phyloP scores from a whole-genome alignment of 1,140 invertebrate species.

The Bombus balteatus region DNA sequence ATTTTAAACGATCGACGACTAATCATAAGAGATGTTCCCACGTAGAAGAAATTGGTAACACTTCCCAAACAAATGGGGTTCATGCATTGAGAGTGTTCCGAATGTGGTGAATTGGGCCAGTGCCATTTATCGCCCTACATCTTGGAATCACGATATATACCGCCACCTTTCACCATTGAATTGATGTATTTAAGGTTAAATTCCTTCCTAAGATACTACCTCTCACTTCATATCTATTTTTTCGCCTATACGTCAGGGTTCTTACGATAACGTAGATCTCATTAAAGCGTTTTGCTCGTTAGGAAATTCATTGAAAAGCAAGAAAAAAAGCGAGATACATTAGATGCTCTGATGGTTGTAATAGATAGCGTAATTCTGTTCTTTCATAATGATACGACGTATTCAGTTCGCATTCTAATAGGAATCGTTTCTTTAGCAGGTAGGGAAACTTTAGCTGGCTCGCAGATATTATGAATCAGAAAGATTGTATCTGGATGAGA shows the following conservation, averaged over 20 bases:
- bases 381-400: neutral
- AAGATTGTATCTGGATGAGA: neutral
- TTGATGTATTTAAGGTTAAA: conserved; percentile 57
- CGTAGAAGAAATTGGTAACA: neutral
- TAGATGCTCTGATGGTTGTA: conserved; percentile 2
- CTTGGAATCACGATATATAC: conserved; percentile 42
- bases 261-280: neutral
- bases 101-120: conserved; percentile 54
- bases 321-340: neutral
- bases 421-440: too few relatives aligned
- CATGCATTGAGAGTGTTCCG: conserved; percentile 2
- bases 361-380: conserved; percentile 8
- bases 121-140: conserved; percentile 66
- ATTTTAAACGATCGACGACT: neutral
- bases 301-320: neutral
- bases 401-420: neutral
- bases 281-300: neutral
- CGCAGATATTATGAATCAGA: neutral
- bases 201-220: conserved; percentile 35
- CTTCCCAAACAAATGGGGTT: conserved; percentile 20
- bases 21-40: neutral
- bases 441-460: neutral
- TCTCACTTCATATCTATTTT: conserved; percentile 2
- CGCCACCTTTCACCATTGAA: conserved; percentile 64
- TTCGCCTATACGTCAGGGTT: neutral